Base-by-base conservation (phyloP, 2,113 vertebrate species). In the Probosciger aterrimus region DNA sequence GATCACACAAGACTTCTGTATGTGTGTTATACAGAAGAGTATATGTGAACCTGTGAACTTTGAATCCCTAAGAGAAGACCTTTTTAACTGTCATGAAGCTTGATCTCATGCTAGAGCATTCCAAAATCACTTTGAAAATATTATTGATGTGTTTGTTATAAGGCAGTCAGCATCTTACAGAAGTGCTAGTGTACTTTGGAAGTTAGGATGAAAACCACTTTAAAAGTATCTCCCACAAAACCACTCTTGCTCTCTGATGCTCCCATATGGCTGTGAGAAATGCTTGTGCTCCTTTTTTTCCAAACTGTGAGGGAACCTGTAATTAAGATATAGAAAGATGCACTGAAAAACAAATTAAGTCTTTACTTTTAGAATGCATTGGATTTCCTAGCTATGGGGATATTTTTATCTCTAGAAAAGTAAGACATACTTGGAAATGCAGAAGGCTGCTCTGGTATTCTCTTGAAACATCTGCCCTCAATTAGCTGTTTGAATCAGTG, bases 381-480 rank as follows among this genome's bases (percentile, higher is more conserved):
- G 85, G 41, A 81, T 96, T 95, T 95, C 37, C 24, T 80, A 78
- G 41, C 19, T 59, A 15, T 35, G 33, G 31, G 19, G 27, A 30
- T 92, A 70, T 82, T 95, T 94, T 88, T 90, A 43, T 83, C 70
- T 88, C n/a, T 86, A 52, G 62, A 46, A 90, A 91, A 88, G 70
- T 49, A 27, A 83, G 55, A 84, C 1, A 2, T 87, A 31, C 68
- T 86, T 84, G 76, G 31, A 96, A 94, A 83, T 80, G 18, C 33
- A 86, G 50, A 75, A 93, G 73, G 16, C 46, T 83, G 33, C 43
- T 94, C 79, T 93, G 69, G 49, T 76, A 57, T 18, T 93, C 69
- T 85, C 59, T 88, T 46, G 63, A 93, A 69, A 90, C 35, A 60
- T 91, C 89, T 93, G 75, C 90, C 65, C 86, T 96, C 91, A 87